Evolutionary conservation across 2,888 invertebrate species (phyloP), one percentile per base, ranked within the genome.

Genomic region (Dermolepida albohirtum): DNA sequence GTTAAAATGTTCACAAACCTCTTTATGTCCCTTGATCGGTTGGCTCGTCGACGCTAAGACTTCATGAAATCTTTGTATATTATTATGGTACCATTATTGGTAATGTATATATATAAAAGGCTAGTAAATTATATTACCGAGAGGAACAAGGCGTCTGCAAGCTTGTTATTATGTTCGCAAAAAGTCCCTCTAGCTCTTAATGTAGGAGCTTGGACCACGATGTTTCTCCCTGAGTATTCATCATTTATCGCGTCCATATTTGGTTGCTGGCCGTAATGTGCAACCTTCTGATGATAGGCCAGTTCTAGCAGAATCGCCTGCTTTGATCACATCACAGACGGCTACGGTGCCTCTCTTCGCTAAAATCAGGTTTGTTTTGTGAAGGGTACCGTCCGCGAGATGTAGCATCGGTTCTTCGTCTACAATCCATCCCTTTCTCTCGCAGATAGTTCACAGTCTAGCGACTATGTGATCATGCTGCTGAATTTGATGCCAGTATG

Each of bases 401-500:
- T 69, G 10, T 10, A 71, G 52, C 12, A 34, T 29, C 0, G 70
- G 70, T 17, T 71, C 71, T 27, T 54, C 55, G 12, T 66, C 51
- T 0, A 64, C 66, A 7, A n/a, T 11, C 66, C 67, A 72, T 0
- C 69, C 69, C 12, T 49, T 62, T 11, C 22, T 39, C 5, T 39
- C 40, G 1, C 68, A 68, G 22, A 59, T 54, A 1, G 14, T 22
- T 41, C 47, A 40, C 0, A 72, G 8, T 0, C 54, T 1, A 1
- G 40, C 27, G 8, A 34, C 69, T 8, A 71, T 12, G 22, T 34
- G 40, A 40, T 73, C 67, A 16, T 73, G 72, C 5, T 66, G 29
- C 16, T 47, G 29, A 1, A 74, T 72, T 7, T 74, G 17, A n/a
- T 63, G 22, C n/a, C 49, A 64, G 57, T 76, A 73, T 2, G 71